These are phyloP conservation scores for Andrena hattorfiana DNA, from an alignment of 2,888 invertebrate species.

Conservation along the genomic window DNA sequence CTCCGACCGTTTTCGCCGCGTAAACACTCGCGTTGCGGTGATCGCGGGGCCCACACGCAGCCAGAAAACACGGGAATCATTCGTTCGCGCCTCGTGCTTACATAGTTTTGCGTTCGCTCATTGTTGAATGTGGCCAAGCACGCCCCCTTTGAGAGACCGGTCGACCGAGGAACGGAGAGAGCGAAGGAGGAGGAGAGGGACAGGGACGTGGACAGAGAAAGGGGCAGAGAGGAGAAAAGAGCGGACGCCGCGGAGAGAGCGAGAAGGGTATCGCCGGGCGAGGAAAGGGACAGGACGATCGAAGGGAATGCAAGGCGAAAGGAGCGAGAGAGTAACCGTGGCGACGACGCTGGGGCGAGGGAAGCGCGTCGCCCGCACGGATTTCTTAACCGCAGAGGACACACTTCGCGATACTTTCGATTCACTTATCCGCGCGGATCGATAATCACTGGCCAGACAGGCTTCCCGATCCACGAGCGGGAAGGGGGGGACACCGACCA, in stretches of 20 bases:
- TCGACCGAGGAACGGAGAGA: slow-evolving; percentile 63
- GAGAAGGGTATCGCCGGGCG: slow-evolving; percentile 27
- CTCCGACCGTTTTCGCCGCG: slow-evolving; percentile 27
- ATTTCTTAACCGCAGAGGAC: slow-evolving; percentile 35
- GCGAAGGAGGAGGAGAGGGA: slow-evolving; percentile 30
- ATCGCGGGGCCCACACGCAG: slow-evolving; percentile 65
- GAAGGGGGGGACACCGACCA: slow-evolving; percentile 3
- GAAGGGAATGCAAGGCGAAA: slow-evolving; percentile 54
- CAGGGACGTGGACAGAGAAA: slow-evolving; percentile 3
- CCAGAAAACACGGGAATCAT: slow-evolving; percentile 63
- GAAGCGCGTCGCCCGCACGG: slow-evolving; percentile 24
- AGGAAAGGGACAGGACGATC: slow-evolving; percentile 49
- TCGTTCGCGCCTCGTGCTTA: slow-evolving; percentile 74
- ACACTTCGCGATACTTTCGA: slow-evolving; percentile 18
- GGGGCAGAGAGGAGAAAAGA: slow-evolving; percentile 8
- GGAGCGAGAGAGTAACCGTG: slow-evolving; percentile 43
- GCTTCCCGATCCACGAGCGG: slow-evolving; percentile 23
- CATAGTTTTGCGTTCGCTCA: slow-evolving; percentile 76
- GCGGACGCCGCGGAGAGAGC: slow-evolving; percentile 22
- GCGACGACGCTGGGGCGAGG: slow-evolving; percentile 32
- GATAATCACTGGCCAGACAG: slow-evolving; percentile 25
- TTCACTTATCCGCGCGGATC: slow-evolving; percentile 39
- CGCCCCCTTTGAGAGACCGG: slow-evolving; percentile 72
- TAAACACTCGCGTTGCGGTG: slow-evolving; percentile 46
- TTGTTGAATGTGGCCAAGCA: slow-evolving; percentile 75